Evolutionary conservation across 2,888 invertebrate genomes (phyloP), one percentile per base, ranked within the genome.

Genomic region (Anodontia alba): DNA sequence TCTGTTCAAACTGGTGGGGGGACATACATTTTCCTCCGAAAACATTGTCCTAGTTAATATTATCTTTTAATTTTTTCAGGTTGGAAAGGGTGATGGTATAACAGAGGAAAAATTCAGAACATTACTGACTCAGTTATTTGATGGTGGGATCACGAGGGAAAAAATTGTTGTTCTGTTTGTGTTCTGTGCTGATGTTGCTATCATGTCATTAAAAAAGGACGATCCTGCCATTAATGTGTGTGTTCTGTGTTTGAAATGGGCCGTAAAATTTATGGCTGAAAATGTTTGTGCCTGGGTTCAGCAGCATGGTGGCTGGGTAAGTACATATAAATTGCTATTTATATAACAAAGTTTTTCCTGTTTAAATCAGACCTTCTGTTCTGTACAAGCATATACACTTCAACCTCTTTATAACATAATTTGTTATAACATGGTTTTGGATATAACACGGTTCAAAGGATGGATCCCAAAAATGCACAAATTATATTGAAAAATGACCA

Each of bases 141-240:
- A 75, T 17, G 89, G 87, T 36, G 89, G 89, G 0, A 88, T 93
- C 23, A 92, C 92, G 29, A 84, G 82, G n/a, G 90, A 92, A 76
- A 83, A 92, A 46, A 90, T 94, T 62, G 86, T 94, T 29, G 91
- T 93, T 7, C 83, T 94, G 20, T 94, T 94, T 84, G 92, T 89
- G 84, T 94, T 94, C 87, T 94, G 94, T 77, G 89, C 93, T 7
- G 94, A 94, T 81, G 86, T 94, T 49, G 91, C 93, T 57, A 91
- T 93, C 73, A 82, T 90, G 73, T 85, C 91, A 8, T 81, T 92
- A 29, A 83, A 79, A 36, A 51, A 81, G 23, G 77, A 54, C 0
- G 54, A 67, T 26, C 54, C 81, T 1, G 87, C 90, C 8, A 69
- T 81, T 8, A 78, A 88, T n/a, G 67, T 89, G 68, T 92, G 90